Conservation (phyloP, 2,113 vertebrate genomes). For the Neopipo cinnamomea region DNA sequence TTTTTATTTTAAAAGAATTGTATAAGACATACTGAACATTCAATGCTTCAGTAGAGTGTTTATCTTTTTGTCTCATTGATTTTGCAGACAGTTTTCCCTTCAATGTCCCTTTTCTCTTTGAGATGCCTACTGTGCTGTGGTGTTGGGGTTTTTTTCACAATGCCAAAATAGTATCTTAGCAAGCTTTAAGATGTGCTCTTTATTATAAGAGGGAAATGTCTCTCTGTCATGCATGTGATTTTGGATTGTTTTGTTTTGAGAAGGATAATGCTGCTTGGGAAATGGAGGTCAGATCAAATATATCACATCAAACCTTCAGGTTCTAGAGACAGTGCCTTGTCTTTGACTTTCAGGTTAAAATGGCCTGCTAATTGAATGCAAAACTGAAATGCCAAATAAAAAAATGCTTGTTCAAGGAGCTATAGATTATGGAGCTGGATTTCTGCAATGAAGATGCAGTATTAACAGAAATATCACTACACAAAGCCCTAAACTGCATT, state of each 20-base stretch:
- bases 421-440: background rate
- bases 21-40: background rate
- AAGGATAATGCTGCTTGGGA: background rate
- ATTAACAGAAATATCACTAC: background rate
- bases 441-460: background rate
- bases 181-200: slow-evolving; percentile 5
- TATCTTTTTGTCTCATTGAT: slow-evolving; percentile 42
- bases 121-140: background rate
- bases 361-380: background rate
- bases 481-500: background rate
- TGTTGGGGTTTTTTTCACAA: background rate
- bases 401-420: background rate
- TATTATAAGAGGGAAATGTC: background rate
- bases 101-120: background rate
- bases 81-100: slow-evolving; percentile 28
- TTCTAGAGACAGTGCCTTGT: background rate
- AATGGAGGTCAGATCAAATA: background rate
- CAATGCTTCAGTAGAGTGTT: background rate
- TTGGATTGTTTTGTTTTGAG: background rate
- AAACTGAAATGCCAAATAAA: background rate
- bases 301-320: background rate
- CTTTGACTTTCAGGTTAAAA: background rate
- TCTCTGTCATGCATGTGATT: background rate
- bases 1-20: background rate
- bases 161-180: background rate